Conservation (phyloP, 1,140 invertebrate genomes). For the Drosophila sp. region DNA sequence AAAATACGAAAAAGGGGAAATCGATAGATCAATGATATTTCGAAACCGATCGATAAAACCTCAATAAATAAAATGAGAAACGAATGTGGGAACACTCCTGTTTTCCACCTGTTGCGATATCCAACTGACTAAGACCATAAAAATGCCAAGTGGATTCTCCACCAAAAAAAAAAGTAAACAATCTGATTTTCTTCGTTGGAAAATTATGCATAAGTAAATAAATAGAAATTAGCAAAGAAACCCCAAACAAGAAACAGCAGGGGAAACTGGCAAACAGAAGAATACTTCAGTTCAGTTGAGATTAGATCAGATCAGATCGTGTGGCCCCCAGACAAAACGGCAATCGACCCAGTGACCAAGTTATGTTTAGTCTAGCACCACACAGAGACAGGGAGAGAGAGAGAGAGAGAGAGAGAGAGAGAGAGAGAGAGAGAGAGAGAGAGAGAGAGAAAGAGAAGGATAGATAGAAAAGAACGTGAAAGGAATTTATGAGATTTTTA, state of each 20-base stretch:
- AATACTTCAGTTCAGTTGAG: conserved; percentile 3
- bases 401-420: conserved; percentile 39
- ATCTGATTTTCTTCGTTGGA: conserved; percentile 18
- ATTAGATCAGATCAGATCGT: conserved; percentile 43
- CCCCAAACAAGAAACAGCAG: conserved; percentile 33
- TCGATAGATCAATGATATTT: too few relatives aligned
- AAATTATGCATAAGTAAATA: conserved; percentile 70
- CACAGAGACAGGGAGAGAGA: conserved; percentile 35
- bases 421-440: neutral
- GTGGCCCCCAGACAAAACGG: conserved; percentile 60
- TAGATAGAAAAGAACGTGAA: conserved; percentile 20
- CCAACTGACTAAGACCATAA: conserved; percentile 21
- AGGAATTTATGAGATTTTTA: conserved; percentile 21
- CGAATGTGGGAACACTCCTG: neutral
- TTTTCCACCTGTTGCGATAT: conserved; percentile 5
- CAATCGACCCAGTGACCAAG: conserved; percentile 76
- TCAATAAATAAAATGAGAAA: neutral
- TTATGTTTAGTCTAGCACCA: conserved; percentile 49
- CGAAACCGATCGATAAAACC: neutral
- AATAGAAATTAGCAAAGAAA: conserved; percentile 28
- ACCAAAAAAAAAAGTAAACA: conserved; percentile 28
- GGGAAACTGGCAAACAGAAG: conserved; percentile 10
- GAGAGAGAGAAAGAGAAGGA: neutral
- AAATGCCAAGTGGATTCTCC: conserved; percentile 51
- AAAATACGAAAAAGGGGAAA: too few relatives aligned